phyloP scores from a whole-genome alignment of 2,113 vertebrate species.

The Strigops habroptila region DNA sequence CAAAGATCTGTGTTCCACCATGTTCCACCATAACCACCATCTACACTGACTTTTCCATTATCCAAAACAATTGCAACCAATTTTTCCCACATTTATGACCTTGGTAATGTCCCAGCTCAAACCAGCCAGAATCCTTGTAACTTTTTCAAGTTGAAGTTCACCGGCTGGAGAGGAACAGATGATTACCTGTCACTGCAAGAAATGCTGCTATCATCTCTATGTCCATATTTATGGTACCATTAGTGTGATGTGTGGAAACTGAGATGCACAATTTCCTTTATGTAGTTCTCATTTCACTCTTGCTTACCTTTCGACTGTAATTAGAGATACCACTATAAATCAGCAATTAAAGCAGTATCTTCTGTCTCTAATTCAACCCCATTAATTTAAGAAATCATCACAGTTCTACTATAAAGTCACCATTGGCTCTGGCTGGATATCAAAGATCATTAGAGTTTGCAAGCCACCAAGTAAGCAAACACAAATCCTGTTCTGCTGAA shows the following conservation, averaged over 20 bases:
- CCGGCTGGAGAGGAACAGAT: neutral
- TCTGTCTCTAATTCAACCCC: neutral
- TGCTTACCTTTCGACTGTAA: neutral
- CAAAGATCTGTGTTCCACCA: neutral
- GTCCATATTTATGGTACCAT: neutral
- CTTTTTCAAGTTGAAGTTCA: neutral
- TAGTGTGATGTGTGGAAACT: neutral
- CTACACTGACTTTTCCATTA: neutral
- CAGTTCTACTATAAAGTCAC: neutral
- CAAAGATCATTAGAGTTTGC: neutral
- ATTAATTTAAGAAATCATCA: neutral
- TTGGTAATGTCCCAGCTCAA: neutral
- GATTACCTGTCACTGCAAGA: neutral
- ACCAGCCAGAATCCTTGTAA: neutral
- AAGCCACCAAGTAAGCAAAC: neutral
- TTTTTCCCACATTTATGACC: neutral
- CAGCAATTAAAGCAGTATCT: neutral
- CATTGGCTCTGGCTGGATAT: neutral
- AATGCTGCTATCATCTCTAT: neutral
- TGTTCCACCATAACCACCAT: neutral
- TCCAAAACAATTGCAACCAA: neutral
- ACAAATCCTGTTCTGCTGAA: neutral
- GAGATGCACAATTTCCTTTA: neutral
- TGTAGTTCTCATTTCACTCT: neutral
- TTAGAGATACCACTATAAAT: neutral